phyloP scores from a whole-genome alignment of 2,113 vertebrate genomes.

The Neolamprologus falcicula region DNA sequence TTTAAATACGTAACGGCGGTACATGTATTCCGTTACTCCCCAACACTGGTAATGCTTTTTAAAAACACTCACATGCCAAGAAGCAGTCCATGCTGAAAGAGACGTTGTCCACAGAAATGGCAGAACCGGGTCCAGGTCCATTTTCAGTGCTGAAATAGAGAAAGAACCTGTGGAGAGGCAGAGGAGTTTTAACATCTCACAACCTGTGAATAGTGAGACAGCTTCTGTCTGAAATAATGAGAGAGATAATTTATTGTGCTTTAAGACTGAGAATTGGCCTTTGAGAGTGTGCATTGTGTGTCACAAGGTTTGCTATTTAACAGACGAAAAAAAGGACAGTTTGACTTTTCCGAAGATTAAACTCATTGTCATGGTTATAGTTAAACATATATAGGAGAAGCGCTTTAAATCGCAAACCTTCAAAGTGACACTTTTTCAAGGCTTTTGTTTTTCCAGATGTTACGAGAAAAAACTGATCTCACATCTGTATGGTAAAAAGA shows the following conservation, averaged over 20 bases:
- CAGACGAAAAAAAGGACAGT: background rate
- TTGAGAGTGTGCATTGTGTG: background rate
- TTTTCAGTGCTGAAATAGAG: slow-evolving; percentile 84
- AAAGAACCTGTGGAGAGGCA: slow-evolving; percentile 83
- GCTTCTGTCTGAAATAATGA: background rate
- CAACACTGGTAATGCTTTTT: background rate
- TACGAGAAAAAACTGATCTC: background rate
- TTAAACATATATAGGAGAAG: background rate
- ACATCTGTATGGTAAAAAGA: background rate
- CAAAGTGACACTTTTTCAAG: background rate
- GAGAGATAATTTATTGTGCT: background rate
- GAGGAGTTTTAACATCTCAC: background rate
- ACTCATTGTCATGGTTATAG: background rate
- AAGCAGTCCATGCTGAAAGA: slow-evolving; percentile 96
- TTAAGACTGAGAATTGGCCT: background rate
- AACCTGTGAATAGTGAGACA: background rate
- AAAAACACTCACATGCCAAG: slow-evolving; percentile 85
- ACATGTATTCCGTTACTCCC: no score
- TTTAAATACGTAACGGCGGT: no score
- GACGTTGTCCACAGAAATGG: slow-evolving; percentile 87
- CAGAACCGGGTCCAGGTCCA: slow-evolving; percentile 77
- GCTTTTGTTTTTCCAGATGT: background rate
- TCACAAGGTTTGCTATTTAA: background rate
- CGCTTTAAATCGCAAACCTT: background rate
- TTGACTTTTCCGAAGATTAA: background rate